Evolutionary conservation across 2,888 invertebrate species (phyloP).

Genomic region (Lasioglossum lativentre): DNA sequence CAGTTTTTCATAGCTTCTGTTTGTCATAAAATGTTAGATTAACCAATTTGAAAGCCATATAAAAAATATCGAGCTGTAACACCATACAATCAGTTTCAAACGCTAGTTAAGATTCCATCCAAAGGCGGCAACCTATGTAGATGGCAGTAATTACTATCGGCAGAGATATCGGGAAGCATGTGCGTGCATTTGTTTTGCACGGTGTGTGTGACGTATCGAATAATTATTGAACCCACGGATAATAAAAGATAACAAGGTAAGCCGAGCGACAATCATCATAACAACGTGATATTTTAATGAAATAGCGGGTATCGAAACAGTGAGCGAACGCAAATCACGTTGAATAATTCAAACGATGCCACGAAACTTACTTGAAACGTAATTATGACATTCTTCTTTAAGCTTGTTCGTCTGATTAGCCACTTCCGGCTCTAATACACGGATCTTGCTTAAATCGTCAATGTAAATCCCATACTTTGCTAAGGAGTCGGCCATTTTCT

Average conservation of each 20-base stretch:
- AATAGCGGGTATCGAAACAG: not conserved
- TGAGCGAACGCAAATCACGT: not conserved
- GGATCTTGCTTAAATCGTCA: slow-evolving; percentile 94
- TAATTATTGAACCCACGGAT: slow-evolving; percentile 18
- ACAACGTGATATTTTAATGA: not conserved
- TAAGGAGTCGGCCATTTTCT: slow-evolving; percentile 89
- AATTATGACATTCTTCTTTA: slow-evolving; percentile 94
- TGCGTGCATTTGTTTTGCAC: slow-evolving; percentile 42
- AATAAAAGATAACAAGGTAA: slow-evolving; percentile 34
- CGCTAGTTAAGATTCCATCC: slow-evolving; percentile 17
- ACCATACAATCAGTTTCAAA: slow-evolving; percentile 21
- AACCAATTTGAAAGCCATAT: not conserved
- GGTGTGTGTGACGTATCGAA: not conserved
- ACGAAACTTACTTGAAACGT: slow-evolving; percentile 91
- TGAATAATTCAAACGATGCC: not conserved
- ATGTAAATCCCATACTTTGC: slow-evolving; percentile 93
- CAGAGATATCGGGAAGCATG: slow-evolving; percentile 16
- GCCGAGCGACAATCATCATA: slow-evolving; percentile 10
- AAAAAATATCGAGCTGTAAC: not conserved
- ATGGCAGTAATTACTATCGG: slow-evolving; percentile 59
- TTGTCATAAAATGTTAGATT: not conserved
- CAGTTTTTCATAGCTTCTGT: not conserved
- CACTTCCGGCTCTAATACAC: slow-evolving; percentile 91
- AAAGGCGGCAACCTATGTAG: slow-evolving; percentile 44
- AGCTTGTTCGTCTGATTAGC: slow-evolving; percentile 93